These are phyloP conservation scores for Phainopepla nitens DNA, from an alignment of 2,113 vertebrate genomes.

Conservation along the genomic window DNA sequence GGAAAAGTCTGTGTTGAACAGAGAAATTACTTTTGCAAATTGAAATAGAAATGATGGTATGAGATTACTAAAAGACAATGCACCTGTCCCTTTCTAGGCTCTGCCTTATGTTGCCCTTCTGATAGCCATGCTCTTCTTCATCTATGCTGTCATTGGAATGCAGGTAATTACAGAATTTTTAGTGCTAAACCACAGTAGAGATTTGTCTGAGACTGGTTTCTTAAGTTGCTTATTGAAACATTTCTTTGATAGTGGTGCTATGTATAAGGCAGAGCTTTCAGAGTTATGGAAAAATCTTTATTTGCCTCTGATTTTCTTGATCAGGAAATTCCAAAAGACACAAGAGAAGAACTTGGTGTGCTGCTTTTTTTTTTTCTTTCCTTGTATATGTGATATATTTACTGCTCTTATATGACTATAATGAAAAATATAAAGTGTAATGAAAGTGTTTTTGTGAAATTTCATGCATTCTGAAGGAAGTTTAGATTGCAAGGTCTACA, in stretches of 20 bases:
- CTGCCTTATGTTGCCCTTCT: conserved; percentile 95
- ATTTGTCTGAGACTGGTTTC: not conserved
- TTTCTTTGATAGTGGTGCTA: not conserved
- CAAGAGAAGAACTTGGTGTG: not conserved
- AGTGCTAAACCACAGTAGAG: not conserved
- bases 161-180: conserved; percentile 75
- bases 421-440: not conserved
- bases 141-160: conserved; percentile 99
- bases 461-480: not conserved
- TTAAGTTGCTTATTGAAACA: not conserved
- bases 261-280: not conserved
- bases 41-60: not conserved
- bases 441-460: not conserved
- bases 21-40: not conserved
- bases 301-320: not conserved
- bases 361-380: not conserved
- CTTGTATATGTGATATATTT: not conserved
- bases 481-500: not conserved
- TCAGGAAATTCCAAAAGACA: not conserved
- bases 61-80: not conserved
- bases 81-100: conserved; percentile 73
- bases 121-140: conserved; percentile 99
- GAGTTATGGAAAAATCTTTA: not conserved
- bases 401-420: not conserved
- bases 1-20: not conserved